Conservation (phyloP, 2,113 vertebrate genomes). For the Hypomesus transpacificus region DNA sequence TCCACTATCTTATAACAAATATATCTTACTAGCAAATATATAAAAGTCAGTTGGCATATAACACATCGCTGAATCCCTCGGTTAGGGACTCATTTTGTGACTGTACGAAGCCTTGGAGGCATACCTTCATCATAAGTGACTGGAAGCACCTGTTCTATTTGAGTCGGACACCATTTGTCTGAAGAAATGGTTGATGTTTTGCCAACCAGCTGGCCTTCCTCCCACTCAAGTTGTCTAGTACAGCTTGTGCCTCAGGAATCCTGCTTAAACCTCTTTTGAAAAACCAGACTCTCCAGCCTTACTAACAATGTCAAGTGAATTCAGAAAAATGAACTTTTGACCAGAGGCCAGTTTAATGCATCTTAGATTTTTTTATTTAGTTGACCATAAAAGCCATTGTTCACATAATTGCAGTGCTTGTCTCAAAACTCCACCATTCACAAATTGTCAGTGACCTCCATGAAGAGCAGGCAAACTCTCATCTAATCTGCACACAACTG, state of each 20-base stretch:
- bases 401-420: not conserved
- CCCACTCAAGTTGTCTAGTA: not conserved
- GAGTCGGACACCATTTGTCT: conserved; percentile 26
- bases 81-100: conserved; percentile 21
- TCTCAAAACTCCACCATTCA: too few species aligned
- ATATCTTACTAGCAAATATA: too few species aligned
- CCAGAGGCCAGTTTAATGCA: not conserved
- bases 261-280: not conserved
- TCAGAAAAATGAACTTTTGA: not conserved
- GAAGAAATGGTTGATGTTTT: conserved; percentile 30
- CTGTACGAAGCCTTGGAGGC: conserved; percentile 42
- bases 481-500: not conserved
- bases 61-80: conserved; percentile 20
- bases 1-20: too few species aligned
- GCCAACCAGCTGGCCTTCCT: conserved; percentile 17
- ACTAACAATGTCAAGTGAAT: not conserved
- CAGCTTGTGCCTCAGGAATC: not conserved
- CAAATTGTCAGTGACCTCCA: not conserved
- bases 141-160: conserved; percentile 46
- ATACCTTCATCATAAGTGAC: conserved; percentile 39
- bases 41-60: not conserved
- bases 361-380: not conserved
- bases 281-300: not conserved
- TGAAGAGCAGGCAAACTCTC: not conserved
- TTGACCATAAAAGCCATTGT: not conserved